Conservation (phyloP, 1,140 invertebrate species). For the Neodiprion pinetum region DNA sequence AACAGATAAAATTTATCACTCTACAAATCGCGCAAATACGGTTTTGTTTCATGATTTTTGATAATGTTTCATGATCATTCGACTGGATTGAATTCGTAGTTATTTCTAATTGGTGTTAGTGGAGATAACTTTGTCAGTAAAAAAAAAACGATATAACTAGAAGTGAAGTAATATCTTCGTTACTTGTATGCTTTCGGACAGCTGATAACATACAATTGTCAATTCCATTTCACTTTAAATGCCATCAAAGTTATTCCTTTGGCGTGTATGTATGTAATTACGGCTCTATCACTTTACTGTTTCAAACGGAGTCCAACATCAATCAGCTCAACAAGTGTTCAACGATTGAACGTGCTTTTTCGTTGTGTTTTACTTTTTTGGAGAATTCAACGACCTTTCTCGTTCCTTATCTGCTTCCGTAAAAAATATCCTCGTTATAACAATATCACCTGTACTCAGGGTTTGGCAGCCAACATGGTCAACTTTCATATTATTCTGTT, state of each 20-base stretch:
- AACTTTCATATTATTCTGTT: slow-evolving; percentile 30
- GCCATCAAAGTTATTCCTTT: neutral
- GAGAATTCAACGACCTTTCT: slow-evolving; percentile 52
- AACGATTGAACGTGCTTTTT: neutral
- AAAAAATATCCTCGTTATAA: slow-evolving; percentile 89
- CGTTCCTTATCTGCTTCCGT: slow-evolving; percentile 67
- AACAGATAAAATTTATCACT: too few species aligned
- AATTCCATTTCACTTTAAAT: neutral
- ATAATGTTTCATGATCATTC: neutral
- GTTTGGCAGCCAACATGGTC: slow-evolving; percentile 77
- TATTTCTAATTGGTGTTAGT: neutral
- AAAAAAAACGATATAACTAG: too few species aligned
- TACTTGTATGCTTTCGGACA: too few species aligned
- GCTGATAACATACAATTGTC: neutral
- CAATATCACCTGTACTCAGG: slow-evolving; percentile 91
- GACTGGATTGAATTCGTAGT: neutral
- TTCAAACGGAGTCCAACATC: too few species aligned
- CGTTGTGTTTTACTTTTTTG: slow-evolving; percentile 40
- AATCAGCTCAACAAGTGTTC: too few species aligned
- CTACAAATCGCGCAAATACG: neutral
- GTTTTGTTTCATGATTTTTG: neutral
- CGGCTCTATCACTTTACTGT: neutral
- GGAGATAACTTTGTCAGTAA: neutral
- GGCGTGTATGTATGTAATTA: neutral
- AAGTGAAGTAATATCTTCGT: too few species aligned